Base-by-base conservation (phyloP, 2,888 invertebrate genomes). In the Sceliomorpha sp. region DNA sequence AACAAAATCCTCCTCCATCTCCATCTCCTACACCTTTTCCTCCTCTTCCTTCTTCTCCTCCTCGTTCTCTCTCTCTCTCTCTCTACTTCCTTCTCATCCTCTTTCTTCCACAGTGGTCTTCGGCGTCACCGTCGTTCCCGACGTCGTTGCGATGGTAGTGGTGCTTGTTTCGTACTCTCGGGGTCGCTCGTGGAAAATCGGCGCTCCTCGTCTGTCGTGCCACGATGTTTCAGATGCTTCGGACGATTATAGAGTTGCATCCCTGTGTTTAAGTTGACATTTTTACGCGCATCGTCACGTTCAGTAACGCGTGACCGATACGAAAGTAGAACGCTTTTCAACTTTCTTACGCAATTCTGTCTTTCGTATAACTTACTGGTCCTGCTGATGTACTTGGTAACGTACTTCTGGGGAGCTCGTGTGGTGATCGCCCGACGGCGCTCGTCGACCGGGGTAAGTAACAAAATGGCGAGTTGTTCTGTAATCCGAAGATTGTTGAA, bases 151-250 rank as follows among this genome's bases (percentile, higher is more conserved):
- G 50, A 62, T 66, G 76, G 80, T 80, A 74, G 77, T 70, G 73
- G 72, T 72, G 62, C 63, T 77, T 78, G 76, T 78, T 80, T 74
- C 76, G 73, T 74, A 78, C 82, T 82, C 79, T 83, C 81, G 81
- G 81, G 75, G 77, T 75, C 74, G 74, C 69, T 81, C 81, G 83
- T 83, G 78, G 76, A 76, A 81, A 82, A 80, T 84, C 84, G 82
- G 76, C 58, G 76, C 77, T 75, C 64, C 72, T 77, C 84, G 83
- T 74, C 71, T 62, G 73, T 72, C 80, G 77, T 76, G 77, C 78
- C 80, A 76, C 80, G 72, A 76, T 69, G 71, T 72, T 78, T 78
- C 75, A 73, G 78, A 78, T 78, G 75, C 66, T 70, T 77, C 74
- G 75, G 72, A 73, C 75, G 70, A 75, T 75, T 74, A 73, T 77